These are phyloP conservation scores for Paraplagusia blochii DNA, from an alignment of 2,113 vertebrate species.

Conservation along the genomic window DNA sequence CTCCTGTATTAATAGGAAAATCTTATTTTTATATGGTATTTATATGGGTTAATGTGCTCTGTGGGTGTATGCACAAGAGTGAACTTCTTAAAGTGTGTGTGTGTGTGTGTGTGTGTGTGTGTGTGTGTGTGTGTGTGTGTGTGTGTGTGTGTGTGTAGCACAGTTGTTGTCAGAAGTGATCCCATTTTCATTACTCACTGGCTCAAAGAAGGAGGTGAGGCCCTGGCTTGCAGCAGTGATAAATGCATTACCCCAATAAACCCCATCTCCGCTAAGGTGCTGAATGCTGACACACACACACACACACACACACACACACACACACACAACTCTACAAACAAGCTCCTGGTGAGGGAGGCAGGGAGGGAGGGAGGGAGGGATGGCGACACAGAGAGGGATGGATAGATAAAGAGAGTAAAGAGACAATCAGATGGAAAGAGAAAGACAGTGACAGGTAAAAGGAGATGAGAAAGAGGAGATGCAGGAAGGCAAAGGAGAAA, in stretches of 20 bases:
- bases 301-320: conserved; percentile 30
- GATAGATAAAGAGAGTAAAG: conserved; percentile 60
- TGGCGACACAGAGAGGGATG: conserved; percentile 47
- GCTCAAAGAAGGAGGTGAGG: conserved; percentile 73
- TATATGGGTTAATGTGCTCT: conserved; percentile 20
- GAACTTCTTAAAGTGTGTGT: conserved; percentile 1
- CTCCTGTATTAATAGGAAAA: conserved; percentile 23
- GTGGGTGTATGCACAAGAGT: background rate
- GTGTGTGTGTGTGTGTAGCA: conserved; percentile 33
- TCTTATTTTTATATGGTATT: conserved; percentile 27
- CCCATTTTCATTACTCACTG: conserved; percentile 80
- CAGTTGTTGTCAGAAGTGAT: conserved; percentile 77
- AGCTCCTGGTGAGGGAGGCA: conserved; percentile 21
- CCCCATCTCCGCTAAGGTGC: conserved; percentile 66
- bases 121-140: conserved; percentile 36
- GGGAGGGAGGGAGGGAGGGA: conserved; percentile 27
- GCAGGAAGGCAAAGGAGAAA: conserved; percentile 33
- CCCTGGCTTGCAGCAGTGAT: conserved; percentile 69
- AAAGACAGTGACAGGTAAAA: conserved; percentile 65
- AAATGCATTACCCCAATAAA: conserved; percentile 77
- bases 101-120: conserved; percentile 18
- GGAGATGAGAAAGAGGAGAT: conserved; percentile 65
- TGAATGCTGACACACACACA: conserved; percentile 63
- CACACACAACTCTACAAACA: conserved; percentile 7
- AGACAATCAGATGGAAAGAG: conserved; percentile 65